A percentile compares a stretch with the other conserved stretches of the same genome.
phyloP scores from a whole-genome alignment of 1,140 invertebrate genomes.

The Drosophila seguyi region DNA sequence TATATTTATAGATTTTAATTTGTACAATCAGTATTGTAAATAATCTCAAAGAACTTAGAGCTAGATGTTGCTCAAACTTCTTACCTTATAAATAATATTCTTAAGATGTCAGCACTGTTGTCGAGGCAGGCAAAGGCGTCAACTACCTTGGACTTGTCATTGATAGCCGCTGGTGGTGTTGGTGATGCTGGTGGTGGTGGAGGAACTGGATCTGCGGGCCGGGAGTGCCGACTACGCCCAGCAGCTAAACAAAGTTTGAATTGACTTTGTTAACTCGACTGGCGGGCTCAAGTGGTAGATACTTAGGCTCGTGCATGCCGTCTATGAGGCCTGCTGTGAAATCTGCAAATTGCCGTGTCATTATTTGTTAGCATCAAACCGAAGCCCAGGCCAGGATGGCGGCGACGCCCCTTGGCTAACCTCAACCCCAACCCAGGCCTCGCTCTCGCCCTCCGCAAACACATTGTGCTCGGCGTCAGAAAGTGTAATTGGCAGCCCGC shows the following conservation, averaged over 20 bases:
- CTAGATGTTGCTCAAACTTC: background rate
- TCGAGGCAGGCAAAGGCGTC: slow-evolving; percentile 27
- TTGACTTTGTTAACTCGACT: slow-evolving; percentile 79
- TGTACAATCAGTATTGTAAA: background rate
- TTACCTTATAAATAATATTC: background rate
- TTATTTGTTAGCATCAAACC: slow-evolving; percentile 85
- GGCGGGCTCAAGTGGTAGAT: slow-evolving; percentile 57
- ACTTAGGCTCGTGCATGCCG: slow-evolving; percentile 29
- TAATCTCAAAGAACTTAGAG: background rate
- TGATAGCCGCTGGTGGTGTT: slow-evolving; percentile 50
- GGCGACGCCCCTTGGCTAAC: slow-evolving; percentile 26
- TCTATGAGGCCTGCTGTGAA: slow-evolving; percentile 75
- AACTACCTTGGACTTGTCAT: slow-evolving; percentile 68
- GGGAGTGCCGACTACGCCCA: slow-evolving; percentile 32
- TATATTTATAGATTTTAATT: background rate
- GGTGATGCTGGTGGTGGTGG: background rate
- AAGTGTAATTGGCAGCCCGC: slow-evolving; percentile 79
- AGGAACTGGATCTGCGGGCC: slow-evolving; percentile 10
- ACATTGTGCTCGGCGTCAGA: slow-evolving; percentile 64
- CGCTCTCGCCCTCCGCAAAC: slow-evolving; percentile 6
- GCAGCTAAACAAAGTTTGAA: slow-evolving; percentile 70
- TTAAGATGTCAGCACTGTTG: background rate
- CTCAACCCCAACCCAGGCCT: slow-evolving; percentile 12
- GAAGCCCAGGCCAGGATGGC: slow-evolving; percentile 38
- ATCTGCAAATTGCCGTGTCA: slow-evolving; percentile 85